A percentile compares a stretch with the other conserved stretches of the same genome.
These are phyloP conservation scores for Galerucella pusilla DNA, from an alignment of 2,888 invertebrate genomes.

Conservation along the genomic window DNA sequence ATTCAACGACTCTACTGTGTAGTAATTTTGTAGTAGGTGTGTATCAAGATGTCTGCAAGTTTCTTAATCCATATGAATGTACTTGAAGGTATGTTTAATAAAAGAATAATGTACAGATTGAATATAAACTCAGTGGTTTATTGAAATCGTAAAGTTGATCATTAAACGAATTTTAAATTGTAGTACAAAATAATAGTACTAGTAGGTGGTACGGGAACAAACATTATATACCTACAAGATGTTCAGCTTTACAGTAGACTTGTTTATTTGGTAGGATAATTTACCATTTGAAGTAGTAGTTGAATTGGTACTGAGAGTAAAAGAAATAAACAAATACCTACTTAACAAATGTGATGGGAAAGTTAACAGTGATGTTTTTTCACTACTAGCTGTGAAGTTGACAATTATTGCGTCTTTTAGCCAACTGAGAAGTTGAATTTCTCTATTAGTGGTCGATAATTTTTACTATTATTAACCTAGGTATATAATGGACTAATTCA, in stretches of 20 bases:
- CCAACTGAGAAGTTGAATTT: no score
- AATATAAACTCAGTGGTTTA: conserved; percentile 6
- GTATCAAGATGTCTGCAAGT: conserved; percentile 11
- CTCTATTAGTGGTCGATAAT: no score
- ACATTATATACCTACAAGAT: not conserved
- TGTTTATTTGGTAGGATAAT: not conserved
- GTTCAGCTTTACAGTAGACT: not conserved
- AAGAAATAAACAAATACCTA: no score
- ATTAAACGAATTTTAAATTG: conserved; percentile 2
- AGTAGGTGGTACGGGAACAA: conserved; percentile 3
- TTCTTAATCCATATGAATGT: not conserved
- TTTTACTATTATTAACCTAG: no score
- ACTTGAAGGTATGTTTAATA: not conserved
- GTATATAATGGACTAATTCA: no score
- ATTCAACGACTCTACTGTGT: not conserved
- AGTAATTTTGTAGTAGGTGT: conserved; percentile 14
- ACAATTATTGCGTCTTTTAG: no score
- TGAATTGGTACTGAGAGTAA: no score
- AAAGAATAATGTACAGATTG: not conserved
- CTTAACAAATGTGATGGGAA: no score
- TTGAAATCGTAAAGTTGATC: conserved; percentile 14
- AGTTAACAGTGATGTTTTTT: no score
- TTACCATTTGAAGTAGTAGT: not conserved
- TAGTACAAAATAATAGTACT: not conserved
- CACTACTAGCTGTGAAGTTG: no score